These are phyloP conservation scores for Phytoseiulus persimilis DNA, from an alignment of 2,888 invertebrate species.

Conservation along the genomic window DNA sequence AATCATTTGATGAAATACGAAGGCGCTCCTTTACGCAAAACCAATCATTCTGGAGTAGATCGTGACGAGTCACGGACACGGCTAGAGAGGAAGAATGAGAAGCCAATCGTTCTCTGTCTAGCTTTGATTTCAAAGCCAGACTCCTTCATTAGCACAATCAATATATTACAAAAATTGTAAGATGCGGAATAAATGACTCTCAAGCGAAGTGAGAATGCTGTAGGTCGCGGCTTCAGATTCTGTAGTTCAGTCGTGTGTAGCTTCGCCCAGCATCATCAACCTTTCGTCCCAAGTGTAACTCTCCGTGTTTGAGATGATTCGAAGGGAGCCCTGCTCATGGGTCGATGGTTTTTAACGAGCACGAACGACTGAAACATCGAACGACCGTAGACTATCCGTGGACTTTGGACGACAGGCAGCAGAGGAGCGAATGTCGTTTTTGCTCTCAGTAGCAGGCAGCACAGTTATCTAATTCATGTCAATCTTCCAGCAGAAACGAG, in stretches of 20 bases:
- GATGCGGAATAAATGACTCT: background rate
- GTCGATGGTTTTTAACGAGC: too few relatives aligned
- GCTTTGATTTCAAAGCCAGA: background rate
- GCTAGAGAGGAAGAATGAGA: background rate
- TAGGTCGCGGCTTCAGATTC: background rate
- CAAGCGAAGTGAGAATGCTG: background rate
- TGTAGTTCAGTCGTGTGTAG: background rate
- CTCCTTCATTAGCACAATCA: background rate
- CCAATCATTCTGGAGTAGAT: background rate
- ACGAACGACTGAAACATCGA: too few relatives aligned
- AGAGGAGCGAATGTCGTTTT: too few relatives aligned
- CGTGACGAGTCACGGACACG: background rate
- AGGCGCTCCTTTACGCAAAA: background rate
- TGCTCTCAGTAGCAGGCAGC: too few relatives aligned
- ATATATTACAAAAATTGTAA: background rate
- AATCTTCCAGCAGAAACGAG: conserved; percentile 10
- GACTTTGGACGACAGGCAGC: too few relatives aligned
- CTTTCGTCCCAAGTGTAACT: too few relatives aligned
- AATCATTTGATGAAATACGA: background rate
- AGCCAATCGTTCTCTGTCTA: background rate
- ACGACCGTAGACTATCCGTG: background rate
- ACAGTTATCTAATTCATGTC: background rate
- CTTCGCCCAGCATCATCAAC: background rate
- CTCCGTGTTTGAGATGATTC: too few relatives aligned
- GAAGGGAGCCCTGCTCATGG: too few relatives aligned